Conservation (phyloP, 2,113 vertebrate species). For the Turdus rufiventris region DNA sequence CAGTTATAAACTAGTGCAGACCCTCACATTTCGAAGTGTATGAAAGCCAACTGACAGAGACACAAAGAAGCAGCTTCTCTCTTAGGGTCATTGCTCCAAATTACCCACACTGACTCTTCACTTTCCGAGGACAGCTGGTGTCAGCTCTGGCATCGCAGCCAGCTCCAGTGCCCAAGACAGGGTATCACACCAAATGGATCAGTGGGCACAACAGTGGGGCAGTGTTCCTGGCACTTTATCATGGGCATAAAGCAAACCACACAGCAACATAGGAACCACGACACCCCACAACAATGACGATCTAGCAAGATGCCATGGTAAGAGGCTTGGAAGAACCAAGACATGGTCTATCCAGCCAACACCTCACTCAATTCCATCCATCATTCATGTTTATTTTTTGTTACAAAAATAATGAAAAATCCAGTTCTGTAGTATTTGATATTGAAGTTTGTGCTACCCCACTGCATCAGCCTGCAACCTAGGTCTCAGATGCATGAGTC, state of each 20-base stretch:
- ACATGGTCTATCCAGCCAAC: background rate
- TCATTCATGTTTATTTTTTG: background rate
- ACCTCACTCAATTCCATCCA: background rate
- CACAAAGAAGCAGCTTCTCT: background rate
- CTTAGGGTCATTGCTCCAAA: background rate
- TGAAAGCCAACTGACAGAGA: background rate
- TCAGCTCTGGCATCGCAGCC: background rate
- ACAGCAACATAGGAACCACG: fast-evolving
- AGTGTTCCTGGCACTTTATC: background rate
- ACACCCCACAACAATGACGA: background rate
- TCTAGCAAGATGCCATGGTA: background rate
- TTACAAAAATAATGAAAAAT: background rate
- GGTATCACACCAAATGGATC: fast-evolving
- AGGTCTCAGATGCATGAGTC: background rate
- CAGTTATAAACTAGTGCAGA: background rate
- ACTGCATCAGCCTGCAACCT: background rate
- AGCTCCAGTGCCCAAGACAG: background rate
- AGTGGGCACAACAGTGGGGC: background rate
- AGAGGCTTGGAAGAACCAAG: background rate
- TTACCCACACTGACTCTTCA: background rate
- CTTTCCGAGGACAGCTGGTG: background rate
- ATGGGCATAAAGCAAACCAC: background rate
- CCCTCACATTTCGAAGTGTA: background rate
- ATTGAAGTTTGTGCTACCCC: background rate
- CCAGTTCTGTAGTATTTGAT: background rate